A percentile compares a stretch with the other conserved stretches of the same genome.
Conservation (phyloP, 2,888 invertebrate species). For the Sphaerophoria taeniata region DNA sequence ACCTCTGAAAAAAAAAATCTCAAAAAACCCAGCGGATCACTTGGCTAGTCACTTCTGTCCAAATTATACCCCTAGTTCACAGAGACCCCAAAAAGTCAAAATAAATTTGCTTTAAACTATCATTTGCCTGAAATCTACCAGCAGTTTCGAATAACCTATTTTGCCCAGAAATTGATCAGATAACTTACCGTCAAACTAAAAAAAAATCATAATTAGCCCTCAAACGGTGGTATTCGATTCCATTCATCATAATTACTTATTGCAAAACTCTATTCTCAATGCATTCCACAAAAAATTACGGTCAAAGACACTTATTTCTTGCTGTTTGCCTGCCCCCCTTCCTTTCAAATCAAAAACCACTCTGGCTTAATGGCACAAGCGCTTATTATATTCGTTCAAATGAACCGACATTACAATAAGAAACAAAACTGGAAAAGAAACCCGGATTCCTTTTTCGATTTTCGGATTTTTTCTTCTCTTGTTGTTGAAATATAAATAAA, state of each 20-base stretch:
- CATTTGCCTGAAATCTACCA: too few species aligned
- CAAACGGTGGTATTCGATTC: background rate
- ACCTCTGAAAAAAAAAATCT: too few species aligned
- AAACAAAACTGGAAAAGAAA: slow-evolving; percentile 48
- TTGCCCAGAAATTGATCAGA: background rate
- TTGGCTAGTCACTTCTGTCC: too few species aligned
- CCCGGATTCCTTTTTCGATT: slow-evolving; percentile 66
- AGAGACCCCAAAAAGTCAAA: too few species aligned
- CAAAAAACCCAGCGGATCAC: too few species aligned
- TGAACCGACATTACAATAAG: slow-evolving; percentile 17
- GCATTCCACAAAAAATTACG: slow-evolving; percentile 48
- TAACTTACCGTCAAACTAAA: background rate
- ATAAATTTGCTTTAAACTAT: too few species aligned
- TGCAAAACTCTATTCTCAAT: slow-evolving; percentile 18
- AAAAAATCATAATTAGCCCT: background rate
- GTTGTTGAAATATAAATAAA: slow-evolving; percentile 9
- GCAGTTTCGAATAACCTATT: background rate
- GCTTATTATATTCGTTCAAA: slow-evolving; percentile 4
- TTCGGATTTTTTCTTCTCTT: slow-evolving; percentile 2
- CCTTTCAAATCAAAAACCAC: slow-evolving; percentile 6
- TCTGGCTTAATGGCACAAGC: slow-evolving; percentile 16
- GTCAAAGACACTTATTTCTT: slow-evolving; percentile 41
- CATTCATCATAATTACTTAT: slow-evolving; percentile 11
- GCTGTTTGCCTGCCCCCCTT: background rate
- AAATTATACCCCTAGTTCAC: too few species aligned